phyloP scores from a whole-genome alignment of 2,797 vertebrate genomes.

The Meda fulgida region DNA sequence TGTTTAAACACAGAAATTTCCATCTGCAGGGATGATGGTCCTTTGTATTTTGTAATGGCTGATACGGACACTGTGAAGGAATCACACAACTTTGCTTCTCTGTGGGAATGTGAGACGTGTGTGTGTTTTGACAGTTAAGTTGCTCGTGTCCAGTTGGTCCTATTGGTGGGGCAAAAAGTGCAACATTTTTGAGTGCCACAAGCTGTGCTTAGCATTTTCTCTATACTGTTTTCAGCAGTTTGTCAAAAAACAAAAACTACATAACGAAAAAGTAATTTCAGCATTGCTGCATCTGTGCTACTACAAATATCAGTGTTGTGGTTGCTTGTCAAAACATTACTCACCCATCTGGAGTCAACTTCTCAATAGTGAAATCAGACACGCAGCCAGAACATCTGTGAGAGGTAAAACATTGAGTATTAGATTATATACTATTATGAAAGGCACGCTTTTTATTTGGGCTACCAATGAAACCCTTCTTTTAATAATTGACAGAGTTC shows the following conservation, averaged over 20 bases:
- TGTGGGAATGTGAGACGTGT: constrained; percentile 61
- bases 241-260: neutral
- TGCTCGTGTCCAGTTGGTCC: constrained; percentile 23
- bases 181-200: neutral
- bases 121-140: constrained; percentile 51
- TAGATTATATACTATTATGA: constrained; percentile 12
- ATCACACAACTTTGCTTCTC: constrained; percentile 61
- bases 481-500: constrained; percentile 31
- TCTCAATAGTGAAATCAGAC: constrained; percentile 1
- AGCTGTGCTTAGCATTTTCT: neutral
- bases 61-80: constrained; percentile 61
- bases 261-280: neutral
- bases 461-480: constrained; percentile 6
- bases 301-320: constrained; percentile 15
- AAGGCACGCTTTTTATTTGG: constrained; percentile 14
- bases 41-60: constrained; percentile 68
- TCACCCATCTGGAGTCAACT: constrained; percentile 11
- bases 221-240: neutral
- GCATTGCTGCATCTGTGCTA: constrained; percentile 1
- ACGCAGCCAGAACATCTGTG: constrained; percentile 1
- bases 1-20: constrained; percentile 63
- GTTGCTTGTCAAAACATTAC: constrained; percentile 37
- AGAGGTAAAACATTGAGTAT: neutral
- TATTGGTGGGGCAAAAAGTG: neutral
- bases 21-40: constrained; percentile 63